Percentiles rank a stretch among this genome's conserved stretches.
These are phyloP conservation scores for Oreortyx pictus DNA, from an alignment of 2,797 vertebrate species.

Conservation along the genomic window DNA sequence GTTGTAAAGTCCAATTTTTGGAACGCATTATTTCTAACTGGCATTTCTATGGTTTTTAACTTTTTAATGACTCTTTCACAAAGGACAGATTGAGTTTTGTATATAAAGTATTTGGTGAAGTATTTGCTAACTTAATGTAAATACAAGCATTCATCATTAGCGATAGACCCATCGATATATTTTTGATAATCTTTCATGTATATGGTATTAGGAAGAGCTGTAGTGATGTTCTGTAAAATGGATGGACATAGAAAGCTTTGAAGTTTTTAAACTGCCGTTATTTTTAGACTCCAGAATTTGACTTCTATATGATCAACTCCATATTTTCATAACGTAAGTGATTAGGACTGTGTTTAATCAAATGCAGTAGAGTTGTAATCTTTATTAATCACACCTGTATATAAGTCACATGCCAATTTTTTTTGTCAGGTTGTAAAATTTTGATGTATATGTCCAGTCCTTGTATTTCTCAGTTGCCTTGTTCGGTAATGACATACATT, in stretches of 20 bases:
- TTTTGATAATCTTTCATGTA: slow-evolving; percentile 85
- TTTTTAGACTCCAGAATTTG: slow-evolving; percentile 77
- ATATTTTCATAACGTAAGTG: slow-evolving; percentile 68
- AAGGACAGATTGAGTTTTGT: slow-evolving; percentile 80
- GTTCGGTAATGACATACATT: slow-evolving; percentile 76
- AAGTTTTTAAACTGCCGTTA: slow-evolving; percentile 74
- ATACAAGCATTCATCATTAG: slow-evolving; percentile 81
- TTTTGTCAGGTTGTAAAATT: slow-evolving; percentile 54
- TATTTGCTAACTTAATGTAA: slow-evolving; percentile 84
- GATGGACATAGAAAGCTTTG: slow-evolving; percentile 47
- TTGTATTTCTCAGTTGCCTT: slow-evolving; percentile 75
- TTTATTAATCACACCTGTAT: slow-evolving; percentile 49
- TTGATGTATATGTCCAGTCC: slow-evolving; percentile 68
- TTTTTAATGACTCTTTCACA: slow-evolving; percentile 81
- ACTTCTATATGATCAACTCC: slow-evolving; percentile 62
- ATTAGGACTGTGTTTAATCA: slow-evolving; percentile 65
- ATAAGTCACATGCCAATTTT: slow-evolving; percentile 65
- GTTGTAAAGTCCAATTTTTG: slow-evolving; percentile 77
- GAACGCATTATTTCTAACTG: slow-evolving; percentile 78
- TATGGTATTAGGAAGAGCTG: slow-evolving; percentile 73
- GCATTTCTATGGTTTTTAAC: slow-evolving; percentile 84
- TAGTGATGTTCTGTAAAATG: slow-evolving; percentile 65
- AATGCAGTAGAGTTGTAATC: slow-evolving; percentile 45
- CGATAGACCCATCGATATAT: slow-evolving; percentile 83
- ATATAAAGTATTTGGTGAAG: slow-evolving; percentile 83